A percentile compares a stretch with the other conserved stretches of the same genome.
phyloP scores from a whole-genome alignment of 2,888 invertebrate genomes.

The Rhopalosiphum nymphaeae region DNA sequence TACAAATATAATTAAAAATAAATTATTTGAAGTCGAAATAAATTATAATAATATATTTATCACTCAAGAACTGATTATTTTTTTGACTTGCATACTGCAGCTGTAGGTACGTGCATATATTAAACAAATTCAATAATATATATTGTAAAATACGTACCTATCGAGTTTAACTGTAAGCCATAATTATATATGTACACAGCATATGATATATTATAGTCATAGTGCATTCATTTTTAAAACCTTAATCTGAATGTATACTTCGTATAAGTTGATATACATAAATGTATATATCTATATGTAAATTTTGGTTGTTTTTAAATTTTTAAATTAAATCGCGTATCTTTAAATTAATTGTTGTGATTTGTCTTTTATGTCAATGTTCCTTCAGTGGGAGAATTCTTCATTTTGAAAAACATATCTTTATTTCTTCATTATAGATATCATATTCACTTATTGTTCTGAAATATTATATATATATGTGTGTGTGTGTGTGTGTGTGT shows the following conservation, averaged over 20 bases:
- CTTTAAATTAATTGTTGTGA: neutral
- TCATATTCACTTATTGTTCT: neutral
- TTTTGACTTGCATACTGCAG: neutral
- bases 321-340: neutral
- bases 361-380: neutral
- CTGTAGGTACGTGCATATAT: neutral
- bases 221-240: conserved; percentile 4
- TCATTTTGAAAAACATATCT: neutral
- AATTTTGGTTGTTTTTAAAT: neutral
- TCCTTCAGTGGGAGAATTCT: neutral
- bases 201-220: neutral
- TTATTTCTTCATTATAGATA: neutral
- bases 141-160: neutral
- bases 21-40: too few relatives aligned
- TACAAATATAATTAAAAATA: too few relatives aligned
- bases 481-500: neutral
- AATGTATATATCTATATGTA: neutral
- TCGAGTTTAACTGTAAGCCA: neutral
- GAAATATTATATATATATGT: neutral
- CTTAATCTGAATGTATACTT: neutral
- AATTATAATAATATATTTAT: neutral
- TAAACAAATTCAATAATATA: conserved; percentile 16
- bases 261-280: neutral
- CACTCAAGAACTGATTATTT: neutral
- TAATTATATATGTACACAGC: neutral